These are phyloP conservation scores for Alcedo quadribrachys DNA, from an alignment of 2,797 vertebrate species.

Conservation along the genomic window DNA sequence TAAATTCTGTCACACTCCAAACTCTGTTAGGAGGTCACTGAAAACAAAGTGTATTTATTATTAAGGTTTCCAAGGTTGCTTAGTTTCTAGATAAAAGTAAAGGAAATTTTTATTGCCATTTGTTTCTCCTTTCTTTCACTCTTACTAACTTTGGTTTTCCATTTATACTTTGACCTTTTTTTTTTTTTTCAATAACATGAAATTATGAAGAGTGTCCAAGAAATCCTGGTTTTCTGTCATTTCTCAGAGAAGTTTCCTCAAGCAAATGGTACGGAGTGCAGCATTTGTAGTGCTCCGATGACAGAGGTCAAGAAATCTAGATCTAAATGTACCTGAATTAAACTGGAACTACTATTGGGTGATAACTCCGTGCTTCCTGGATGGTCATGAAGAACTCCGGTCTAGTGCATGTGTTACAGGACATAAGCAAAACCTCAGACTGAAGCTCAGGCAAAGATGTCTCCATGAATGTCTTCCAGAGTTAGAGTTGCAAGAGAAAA, in stretches of 20 bases:
- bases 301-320: background rate
- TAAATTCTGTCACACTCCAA: background rate
- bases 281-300: background rate
- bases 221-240: background rate
- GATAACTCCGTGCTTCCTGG: accelerated
- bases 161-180: background rate
- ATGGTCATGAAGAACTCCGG: accelerated
- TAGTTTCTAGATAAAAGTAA: background rate
- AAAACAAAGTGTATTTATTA: background rate
- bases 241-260: background rate
- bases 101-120: background rate
- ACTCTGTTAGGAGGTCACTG: background rate
- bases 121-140: background rate
- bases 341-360: background rate
- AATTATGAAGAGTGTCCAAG: background rate
- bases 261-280: background rate
- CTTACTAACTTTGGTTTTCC: background rate
- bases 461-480: background rate
- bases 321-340: background rate
- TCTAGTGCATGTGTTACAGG: background rate
- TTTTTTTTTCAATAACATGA: background rate
- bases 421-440: background rate
- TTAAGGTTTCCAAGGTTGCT: background rate
- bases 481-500: background rate
- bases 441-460: background rate